Evolutionary conservation across 2,797 vertebrate genomes (phyloP).

Genomic region (Cynopterus sphinx): DNA sequence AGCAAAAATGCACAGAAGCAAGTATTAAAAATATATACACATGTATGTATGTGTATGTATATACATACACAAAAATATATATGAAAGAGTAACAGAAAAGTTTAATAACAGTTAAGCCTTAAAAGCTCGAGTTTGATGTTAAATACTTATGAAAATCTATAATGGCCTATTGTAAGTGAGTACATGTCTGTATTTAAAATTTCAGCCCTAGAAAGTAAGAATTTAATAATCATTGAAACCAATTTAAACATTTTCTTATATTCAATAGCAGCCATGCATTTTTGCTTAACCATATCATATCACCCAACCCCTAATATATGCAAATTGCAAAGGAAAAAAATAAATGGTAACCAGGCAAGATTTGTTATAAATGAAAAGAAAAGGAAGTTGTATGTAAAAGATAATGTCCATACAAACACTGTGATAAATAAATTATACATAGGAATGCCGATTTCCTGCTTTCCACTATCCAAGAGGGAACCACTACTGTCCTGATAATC

Average conservation of each 20-base stretch:
- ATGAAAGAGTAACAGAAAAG: not conserved
- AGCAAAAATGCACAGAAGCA: constrained; percentile 15
- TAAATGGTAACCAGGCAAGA: not conserved
- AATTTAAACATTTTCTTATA: constrained; percentile 20
- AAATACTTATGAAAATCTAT: not conserved
- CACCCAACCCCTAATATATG: not conserved
- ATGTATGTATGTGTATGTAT: not conserved
- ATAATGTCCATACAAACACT: not conserved
- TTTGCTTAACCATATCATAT: constrained; percentile 17
- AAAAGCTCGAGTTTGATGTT: constrained; percentile 9
- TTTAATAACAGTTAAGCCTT: not conserved
- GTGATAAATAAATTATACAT: not conserved
- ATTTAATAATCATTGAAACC: not conserved
- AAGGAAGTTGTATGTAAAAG: not conserved
- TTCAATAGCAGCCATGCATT: not conserved
- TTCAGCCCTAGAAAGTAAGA: not conserved
- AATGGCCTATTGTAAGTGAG: constrained; percentile 13
- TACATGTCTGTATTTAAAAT: not conserved
- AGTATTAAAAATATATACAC: not conserved
- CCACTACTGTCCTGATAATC: constrained; percentile 47
- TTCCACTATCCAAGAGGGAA: not conserved
- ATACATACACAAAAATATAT: not conserved
- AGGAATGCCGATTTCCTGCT: constrained; percentile 40
- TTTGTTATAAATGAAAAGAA: not conserved
- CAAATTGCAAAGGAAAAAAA: constrained; percentile 17